These are phyloP conservation scores for Aphidius ervi DNA, from an alignment of 1,140 invertebrate species.

Conservation along the genomic window DNA sequence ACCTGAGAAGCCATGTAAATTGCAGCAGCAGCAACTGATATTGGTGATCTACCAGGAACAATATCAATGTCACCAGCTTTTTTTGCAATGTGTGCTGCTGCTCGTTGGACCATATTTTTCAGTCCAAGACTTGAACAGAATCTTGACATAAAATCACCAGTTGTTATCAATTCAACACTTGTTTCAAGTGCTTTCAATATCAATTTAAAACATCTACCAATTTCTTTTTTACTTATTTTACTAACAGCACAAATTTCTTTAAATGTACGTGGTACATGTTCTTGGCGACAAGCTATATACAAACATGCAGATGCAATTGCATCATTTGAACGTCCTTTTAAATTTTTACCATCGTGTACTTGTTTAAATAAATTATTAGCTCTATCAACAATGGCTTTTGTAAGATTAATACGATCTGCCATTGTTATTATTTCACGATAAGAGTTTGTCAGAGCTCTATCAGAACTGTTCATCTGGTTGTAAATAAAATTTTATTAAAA, in stretches of 20 bases:
- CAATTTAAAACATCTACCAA: constrained; percentile 93
- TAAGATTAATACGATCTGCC: constrained; percentile 96
- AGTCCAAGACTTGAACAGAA: constrained; percentile 85
- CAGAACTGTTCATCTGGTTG: constrained; percentile 78
- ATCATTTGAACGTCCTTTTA: constrained; percentile 90
- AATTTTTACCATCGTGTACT: constrained; percentile 95
- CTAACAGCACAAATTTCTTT: constrained; percentile 99
- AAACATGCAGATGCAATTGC: constrained; percentile 98
- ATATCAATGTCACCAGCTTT: constrained; percentile 97
- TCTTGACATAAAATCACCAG: constrained; percentile 96
- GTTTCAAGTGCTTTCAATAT: constrained; percentile 91
- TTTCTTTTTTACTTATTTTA: constrained; percentile 99
- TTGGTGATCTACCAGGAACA: constrained; percentile 97
- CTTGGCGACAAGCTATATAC: constrained; percentile 98
- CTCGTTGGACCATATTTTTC: constrained; percentile 88
- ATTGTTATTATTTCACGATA: constrained; percentile 96
- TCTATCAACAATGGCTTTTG: constrained; percentile 90
- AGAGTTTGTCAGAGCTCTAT: constrained; percentile 90
- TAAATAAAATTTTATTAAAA: constrained; percentile 15
- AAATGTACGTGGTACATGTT: constrained; percentile 97
- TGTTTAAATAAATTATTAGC: constrained; percentile 97
- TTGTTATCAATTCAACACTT: constrained; percentile 96
- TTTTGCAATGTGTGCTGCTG: constrained; percentile 93
- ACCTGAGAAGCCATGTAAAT: constrained; percentile 99
- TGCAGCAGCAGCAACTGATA: constrained; percentile 97